phyloP scores from a whole-genome alignment of 2,888 invertebrate genomes.

The Apamea epomidion region DNA sequence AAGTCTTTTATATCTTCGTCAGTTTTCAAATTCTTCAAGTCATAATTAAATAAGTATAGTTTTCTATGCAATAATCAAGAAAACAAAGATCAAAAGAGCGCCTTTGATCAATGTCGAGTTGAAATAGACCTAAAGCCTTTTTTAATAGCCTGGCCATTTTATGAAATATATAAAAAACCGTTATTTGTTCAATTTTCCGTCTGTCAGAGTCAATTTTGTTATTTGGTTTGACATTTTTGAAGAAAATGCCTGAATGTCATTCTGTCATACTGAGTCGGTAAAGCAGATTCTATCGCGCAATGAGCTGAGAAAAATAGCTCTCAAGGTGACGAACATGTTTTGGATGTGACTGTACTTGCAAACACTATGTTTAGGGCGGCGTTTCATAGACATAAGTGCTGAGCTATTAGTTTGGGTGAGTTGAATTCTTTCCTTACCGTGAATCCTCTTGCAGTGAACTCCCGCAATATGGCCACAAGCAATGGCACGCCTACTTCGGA shows the following conservation, averaged over 20 bases:
- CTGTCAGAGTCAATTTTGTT: neutral
- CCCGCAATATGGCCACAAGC: slow-evolving; percentile 99
- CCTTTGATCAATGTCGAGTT: neutral
- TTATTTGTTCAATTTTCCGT: neutral
- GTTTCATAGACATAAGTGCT: neutral
- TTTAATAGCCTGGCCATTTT: neutral
- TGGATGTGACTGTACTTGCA: neutral
- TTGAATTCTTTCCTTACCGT: neutral
- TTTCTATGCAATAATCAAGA: neutral
- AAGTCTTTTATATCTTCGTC: neutral
- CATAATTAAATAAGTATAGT: neutral
- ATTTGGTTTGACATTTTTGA: neutral
- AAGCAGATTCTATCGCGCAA: no score
- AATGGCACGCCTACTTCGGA: slow-evolving; percentile 99
- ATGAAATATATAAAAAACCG: no score
- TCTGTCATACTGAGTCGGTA: neutral
- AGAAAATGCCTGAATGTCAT: neutral
- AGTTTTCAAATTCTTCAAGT: neutral
- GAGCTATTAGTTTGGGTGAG: neutral
- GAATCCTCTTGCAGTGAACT: slow-evolving; percentile 93
- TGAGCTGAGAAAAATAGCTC: neutral
- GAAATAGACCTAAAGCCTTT: neutral
- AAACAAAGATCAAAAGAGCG: neutral
- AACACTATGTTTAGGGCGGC: neutral
- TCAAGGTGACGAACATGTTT: neutral